These are phyloP conservation scores for Eulemur rubriventer DNA, from an alignment of 2,797 vertebrate species.

Conservation along the genomic window DNA sequence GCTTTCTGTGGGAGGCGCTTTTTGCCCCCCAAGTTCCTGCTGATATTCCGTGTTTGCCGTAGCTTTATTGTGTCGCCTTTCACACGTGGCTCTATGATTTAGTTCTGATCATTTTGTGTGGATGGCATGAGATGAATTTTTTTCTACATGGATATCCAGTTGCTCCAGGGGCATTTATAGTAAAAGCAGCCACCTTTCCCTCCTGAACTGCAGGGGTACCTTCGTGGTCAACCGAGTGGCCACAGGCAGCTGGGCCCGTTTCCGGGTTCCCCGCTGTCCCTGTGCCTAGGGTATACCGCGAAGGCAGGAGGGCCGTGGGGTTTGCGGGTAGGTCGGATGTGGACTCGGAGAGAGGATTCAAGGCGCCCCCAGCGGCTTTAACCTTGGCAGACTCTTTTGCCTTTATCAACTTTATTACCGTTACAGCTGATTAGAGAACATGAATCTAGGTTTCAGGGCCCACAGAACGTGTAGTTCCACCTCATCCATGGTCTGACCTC, in stretches of 20 bases:
- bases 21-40: neutral
- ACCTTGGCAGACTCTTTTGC: neutral
- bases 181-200: neutral
- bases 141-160: neutral
- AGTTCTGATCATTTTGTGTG: neutral
- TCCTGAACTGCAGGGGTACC: neutral
- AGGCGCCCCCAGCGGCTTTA: neutral
- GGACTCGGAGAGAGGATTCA: neutral
- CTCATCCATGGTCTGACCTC: neutral
- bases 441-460: neutral
- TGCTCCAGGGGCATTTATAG: neutral
- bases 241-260: rapidly evolving
- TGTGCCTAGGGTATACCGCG: neutral
- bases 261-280: neutral
- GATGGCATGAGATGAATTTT: rapidly evolving
- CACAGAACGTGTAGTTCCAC: neutral
- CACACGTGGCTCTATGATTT: no score
- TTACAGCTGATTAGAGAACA: neutral
- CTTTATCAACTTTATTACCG: neutral
- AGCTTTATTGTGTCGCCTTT: neutral
- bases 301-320: neutral
- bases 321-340: neutral
- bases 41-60: neutral
- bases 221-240: neutral
- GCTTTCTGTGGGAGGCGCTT: neutral